Conservation (phyloP, 2,113 vertebrate genomes). For the Galeopterus variegatus region DNA sequence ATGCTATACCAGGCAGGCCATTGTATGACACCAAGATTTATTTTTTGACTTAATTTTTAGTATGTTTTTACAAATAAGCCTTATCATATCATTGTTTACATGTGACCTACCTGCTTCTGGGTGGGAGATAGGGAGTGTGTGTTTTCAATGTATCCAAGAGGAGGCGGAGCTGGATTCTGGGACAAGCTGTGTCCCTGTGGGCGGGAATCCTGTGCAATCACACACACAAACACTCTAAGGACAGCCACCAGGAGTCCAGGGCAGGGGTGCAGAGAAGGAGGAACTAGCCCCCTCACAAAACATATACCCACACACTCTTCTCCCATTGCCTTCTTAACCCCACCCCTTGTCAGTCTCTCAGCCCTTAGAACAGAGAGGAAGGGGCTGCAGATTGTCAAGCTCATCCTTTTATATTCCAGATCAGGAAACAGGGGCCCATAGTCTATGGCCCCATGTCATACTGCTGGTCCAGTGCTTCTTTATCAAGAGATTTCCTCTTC, state of each 20-base stretch:
- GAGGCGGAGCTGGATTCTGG: conserved; percentile 77
- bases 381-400: too few relatives aligned
- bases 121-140: conserved; percentile 77
- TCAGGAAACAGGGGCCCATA: neutral
- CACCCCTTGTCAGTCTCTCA: neutral
- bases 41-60: neutral
- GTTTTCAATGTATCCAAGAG: conserved; percentile 72
- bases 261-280: neutral
- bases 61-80: conserved; percentile 61
- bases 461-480: neutral
- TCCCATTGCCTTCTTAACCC: neutral
- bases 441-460: neutral
- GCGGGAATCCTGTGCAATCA: conserved; percentile 73
- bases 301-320: conserved; percentile 47
- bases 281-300: conserved; percentile 17
- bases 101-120: conserved; percentile 76
- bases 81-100: conserved; percentile 37
- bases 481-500: neutral
- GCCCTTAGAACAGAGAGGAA: neutral
- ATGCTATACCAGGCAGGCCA: neutral
- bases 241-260: conserved; percentile 61
- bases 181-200: conserved; percentile 75
- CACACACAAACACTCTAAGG: conserved; percentile 74
- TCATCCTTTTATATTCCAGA: neutral
- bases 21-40: neutral